Conservation (phyloP, 2,113 vertebrate genomes). For the Corythoichthys intestinalis region DNA sequence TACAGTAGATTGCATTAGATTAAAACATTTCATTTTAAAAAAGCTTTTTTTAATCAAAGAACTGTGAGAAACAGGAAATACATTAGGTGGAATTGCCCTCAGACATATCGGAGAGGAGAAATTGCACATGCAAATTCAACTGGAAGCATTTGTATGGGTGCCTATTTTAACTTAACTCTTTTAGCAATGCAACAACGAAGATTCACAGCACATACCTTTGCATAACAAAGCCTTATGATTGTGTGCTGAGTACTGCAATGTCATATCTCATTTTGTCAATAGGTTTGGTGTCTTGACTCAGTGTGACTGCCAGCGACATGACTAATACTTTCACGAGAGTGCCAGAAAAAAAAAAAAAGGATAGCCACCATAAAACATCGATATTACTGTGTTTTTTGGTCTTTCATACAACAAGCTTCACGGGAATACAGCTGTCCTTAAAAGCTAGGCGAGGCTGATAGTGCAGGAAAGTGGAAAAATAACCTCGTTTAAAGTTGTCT, state of each 20-base stretch:
- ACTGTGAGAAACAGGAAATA: conserved; percentile 7
- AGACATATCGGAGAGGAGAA: conserved; percentile 1
- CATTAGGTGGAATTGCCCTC: conserved; percentile 5
- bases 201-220: conserved; percentile 32
- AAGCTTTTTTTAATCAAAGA: not conserved
- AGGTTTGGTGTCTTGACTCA: conserved; percentile 58
- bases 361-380: conserved; percentile 33
- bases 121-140: not conserved
- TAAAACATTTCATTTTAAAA: not conserved
- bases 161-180: conserved; percentile 13
- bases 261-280: conserved; percentile 63
- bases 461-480: conserved; percentile 32
- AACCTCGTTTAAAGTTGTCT: conserved; percentile 9
- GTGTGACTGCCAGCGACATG: conserved; percentile 60
- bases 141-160: not conserved
- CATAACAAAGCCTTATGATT: conserved; percentile 47
- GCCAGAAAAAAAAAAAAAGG: conserved; percentile 18
- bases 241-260: conserved; percentile 60
- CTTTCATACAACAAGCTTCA: conserved; percentile 24
- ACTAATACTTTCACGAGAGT: conserved; percentile 58
- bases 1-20: not conserved
- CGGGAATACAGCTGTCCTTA: conserved; percentile 40
- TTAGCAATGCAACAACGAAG: conserved; percentile 24
- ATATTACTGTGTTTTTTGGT: conserved; percentile 46
- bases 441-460: conserved; percentile 13